Base-by-base conservation (phyloP, 2,797 vertebrate species). In the Molothrus aeneus region DNA sequence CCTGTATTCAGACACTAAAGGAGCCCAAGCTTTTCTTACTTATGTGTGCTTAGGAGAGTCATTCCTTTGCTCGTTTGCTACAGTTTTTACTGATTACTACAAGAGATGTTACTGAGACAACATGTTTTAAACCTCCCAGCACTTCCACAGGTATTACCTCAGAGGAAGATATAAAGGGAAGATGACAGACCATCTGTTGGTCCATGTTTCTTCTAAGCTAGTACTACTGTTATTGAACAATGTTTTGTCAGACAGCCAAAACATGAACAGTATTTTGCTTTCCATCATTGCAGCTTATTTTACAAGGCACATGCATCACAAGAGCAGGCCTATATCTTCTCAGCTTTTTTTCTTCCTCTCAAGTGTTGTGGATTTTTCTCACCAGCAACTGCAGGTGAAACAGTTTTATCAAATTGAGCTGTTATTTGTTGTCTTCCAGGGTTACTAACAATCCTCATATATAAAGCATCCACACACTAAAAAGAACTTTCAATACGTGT, bases 301-400 rank as follows among this genome's bases (percentile, higher is more conserved):
- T 47, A n/a, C 9, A 74, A 36, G 4, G 5, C 1, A 2, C 12
- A 51, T 0, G 2, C 3, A n/a, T 47, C 24, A 70, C 21, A 65
- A 69, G 64, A 72, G 7, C 16, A 82, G 19, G 17, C 6, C 22
- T 80, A 2, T 25, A 13, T 9, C 10, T 77, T 71, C 50, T 68
- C 20, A 78, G 15, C 7, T 57, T 60, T 36, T 51, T 59, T 14
- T 24, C 13, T 86, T 80, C 17, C 13, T 80, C n/a, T 79, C 10
- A 34, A 42, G 11, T 45, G 18, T 11, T 24, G 6, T 43, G 34
- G 42, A 29, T 80, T 87, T 88, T 86, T 4, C 31, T 78, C 17
- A 34, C 3, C 17, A 43, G 5, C 73, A 73, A 56, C 24, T 42
- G 8, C 29, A 42, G 34, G 8, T 64, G 13, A 86, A 42, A 4